phyloP scores from a whole-genome alignment of 2,888 invertebrate genomes.

The Stegana nigrithorax region DNA sequence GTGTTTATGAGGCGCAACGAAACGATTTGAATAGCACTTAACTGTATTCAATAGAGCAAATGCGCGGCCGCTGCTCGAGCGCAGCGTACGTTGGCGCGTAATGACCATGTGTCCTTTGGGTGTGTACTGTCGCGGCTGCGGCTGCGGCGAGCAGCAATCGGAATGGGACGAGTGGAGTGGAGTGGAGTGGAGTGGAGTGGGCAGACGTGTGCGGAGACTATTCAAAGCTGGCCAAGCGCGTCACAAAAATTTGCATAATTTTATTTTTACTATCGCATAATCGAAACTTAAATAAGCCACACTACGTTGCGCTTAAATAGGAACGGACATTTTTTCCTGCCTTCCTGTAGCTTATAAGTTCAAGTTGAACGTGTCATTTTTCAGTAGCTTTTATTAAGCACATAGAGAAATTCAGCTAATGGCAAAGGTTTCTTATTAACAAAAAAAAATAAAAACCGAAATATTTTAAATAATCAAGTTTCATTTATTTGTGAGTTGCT shows the following conservation, averaged over 20 bases:
- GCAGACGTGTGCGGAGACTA: constrained; percentile 18
- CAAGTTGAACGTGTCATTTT: too few relatives aligned
- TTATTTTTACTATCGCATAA: constrained; percentile 31
- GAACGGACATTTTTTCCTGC: too few relatives aligned
- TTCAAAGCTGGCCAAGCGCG: constrained; percentile 45
- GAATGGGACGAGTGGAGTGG: neutral
- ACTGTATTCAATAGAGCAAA: constrained; percentile 52
- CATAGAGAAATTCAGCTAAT: too few relatives aligned
- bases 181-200: neutral
- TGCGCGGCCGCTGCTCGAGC: constrained; percentile 36
- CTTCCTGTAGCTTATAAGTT: too few relatives aligned
- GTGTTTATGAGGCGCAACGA: constrained; percentile 39
- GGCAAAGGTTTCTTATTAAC: too few relatives aligned
- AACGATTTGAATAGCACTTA: constrained; percentile 49
- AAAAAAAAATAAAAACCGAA: neutral
- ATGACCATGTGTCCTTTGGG: too few relatives aligned
- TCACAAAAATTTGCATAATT: constrained; percentile 51
- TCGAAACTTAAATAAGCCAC: too few relatives aligned
- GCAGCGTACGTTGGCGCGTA: neutral
- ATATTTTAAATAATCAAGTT: too few relatives aligned
- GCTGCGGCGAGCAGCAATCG: neutral
- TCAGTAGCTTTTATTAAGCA: too few relatives aligned
- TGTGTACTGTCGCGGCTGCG: too few relatives aligned
- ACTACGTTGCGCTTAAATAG: too few relatives aligned
- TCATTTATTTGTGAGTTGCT: too few relatives aligned